phyloP scores from a whole-genome alignment of 2,797 vertebrate species.

The Champsocephalus esox region DNA sequence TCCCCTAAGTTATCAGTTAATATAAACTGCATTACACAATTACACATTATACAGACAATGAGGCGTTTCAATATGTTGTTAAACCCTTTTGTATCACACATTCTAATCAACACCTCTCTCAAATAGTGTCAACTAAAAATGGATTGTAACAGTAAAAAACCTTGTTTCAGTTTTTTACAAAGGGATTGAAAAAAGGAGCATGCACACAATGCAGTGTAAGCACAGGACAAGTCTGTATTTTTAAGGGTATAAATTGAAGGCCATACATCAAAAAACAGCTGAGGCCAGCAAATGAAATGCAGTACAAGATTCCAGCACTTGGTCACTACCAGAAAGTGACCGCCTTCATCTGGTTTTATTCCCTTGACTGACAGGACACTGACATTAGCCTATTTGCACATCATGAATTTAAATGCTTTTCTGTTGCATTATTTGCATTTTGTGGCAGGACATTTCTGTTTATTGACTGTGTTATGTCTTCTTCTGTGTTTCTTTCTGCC shows the following conservation, averaged over 20 bases:
- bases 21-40: no score
- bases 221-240: slow-evolving; percentile 37
- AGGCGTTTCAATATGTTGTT: no score
- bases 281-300: slow-evolving; percentile 58
- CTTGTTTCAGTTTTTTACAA: background rate
- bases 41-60: no score
- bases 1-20: no score
- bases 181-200: background rate
- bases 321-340: slow-evolving; percentile 55
- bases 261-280: slow-evolving; percentile 67
- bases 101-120: background rate
- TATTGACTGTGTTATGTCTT: slow-evolving; percentile 28
- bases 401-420: slow-evolving; percentile 69
- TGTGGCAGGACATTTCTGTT: slow-evolving; percentile 50
- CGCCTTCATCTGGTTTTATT: slow-evolving; percentile 58
- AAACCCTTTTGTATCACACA: background rate
- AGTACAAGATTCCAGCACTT: slow-evolving; percentile 53
- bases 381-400: slow-evolving; percentile 60
- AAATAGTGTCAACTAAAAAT: background rate
- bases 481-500: slow-evolving; percentile 24
- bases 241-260: slow-evolving; percentile 43
- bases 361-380: slow-evolving; percentile 52
- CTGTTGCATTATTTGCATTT: slow-evolving; percentile 54
- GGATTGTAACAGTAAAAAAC: background rate
- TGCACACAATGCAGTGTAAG: slow-evolving; percentile 50